Conservation (phyloP, 2,888 invertebrate species). For the Lepidochrysops patricia region DNA sequence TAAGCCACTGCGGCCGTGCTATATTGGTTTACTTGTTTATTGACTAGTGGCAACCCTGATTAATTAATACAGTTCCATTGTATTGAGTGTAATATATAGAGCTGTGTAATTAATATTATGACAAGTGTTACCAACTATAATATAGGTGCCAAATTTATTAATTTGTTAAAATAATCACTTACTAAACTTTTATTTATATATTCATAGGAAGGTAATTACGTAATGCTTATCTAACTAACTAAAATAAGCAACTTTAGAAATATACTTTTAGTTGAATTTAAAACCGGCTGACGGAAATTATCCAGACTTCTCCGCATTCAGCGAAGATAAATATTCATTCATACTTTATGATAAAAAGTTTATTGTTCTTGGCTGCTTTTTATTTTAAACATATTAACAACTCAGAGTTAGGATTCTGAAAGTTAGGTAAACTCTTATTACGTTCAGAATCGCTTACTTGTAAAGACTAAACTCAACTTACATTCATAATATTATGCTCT, state of each 20-base stretch:
- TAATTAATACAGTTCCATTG: not conserved
- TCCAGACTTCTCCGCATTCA: not conserved
- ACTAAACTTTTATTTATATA: too few relatives aligned
- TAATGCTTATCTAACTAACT: too few relatives aligned
- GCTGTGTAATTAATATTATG: not conserved
- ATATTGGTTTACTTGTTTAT: slow-evolving; percentile 13
- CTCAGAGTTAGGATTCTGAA: too few relatives aligned
- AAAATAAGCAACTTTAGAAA: too few relatives aligned
- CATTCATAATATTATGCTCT: too few relatives aligned
- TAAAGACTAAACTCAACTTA: too few relatives aligned
- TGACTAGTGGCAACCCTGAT: not conserved
- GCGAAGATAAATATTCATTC: not conserved
- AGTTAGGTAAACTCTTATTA: too few relatives aligned
- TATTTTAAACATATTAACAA: not conserved
- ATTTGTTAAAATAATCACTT: too few relatives aligned
- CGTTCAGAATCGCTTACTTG: too few relatives aligned
- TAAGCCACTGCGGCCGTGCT: not conserved
- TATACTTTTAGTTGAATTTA: not conserved
- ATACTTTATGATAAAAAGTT: not conserved
- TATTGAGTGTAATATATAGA: not conserved
- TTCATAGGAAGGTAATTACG: too few relatives aligned
- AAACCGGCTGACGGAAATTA: not conserved
- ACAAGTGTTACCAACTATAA: too few relatives aligned
- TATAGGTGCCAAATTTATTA: too few relatives aligned
- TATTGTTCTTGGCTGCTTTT: not conserved